Evolutionary conservation across 2,797 vertebrate genomes (phyloP), one percentile per base, ranked within the genome.

Genomic region (Pagetopsis macropterus): DNA sequence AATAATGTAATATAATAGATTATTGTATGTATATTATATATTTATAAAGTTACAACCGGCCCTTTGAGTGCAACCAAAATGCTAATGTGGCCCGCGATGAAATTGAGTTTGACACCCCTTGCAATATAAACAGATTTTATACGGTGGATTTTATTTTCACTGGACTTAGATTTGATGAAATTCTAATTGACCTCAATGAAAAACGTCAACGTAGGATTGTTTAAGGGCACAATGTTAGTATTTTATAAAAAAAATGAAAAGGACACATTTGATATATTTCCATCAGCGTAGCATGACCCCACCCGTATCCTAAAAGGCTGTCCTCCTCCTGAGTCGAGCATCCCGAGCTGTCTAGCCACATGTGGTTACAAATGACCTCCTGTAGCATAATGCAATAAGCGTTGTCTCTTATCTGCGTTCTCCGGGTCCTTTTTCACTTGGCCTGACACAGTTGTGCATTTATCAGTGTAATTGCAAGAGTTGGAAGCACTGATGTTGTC

Each of bases 391-490:
- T 88, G 89, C 87, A 93, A 90, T 94, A 93, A 93, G 90, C 72
- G 89, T 91, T 87, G 91, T 93, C 91, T 94, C 83, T 84, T 81
- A 91, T 93, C 93, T 91, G 65, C 81, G 72, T 90, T 84, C 76
- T 83, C 79, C 60, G 84, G 87, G 74, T 91, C 90, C 82, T 91
- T 93, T 94, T 93, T 93, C 92, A 92, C 87, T 89, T 80, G 67
- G 46, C 84, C 82, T 91, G 91, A 93, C 92, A 92, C 90, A 91
- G 92, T 89, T 81, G 88, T 91, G 92, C 94, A 95, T 95, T 88
- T 94, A 94, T 95, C 94, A 94, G 92, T 90, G 93, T 95, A 94
- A 95, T 94, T 93, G 93, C 91, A 77, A 82, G 82, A 89, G 89
- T 92, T 84, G 89, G 91, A 94, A 94, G 93, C 93, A 89, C 90